phyloP scores from a whole-genome alignment of 2,797 vertebrate species.

The Erithacus rubecula region DNA sequence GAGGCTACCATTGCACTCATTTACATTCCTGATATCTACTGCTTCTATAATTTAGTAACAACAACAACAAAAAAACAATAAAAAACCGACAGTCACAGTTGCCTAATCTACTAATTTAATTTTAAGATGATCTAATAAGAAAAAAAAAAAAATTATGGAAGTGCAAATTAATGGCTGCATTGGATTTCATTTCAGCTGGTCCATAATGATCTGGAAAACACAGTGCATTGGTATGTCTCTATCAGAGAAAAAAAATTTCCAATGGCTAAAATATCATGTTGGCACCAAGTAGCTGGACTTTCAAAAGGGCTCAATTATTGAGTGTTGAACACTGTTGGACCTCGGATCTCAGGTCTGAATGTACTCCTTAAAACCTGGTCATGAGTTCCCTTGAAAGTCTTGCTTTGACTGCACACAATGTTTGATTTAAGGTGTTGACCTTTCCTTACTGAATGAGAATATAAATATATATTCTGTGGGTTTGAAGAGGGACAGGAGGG shows the following conservation, averaged over 20 bases:
- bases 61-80: no score
- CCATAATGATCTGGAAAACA: neutral
- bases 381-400: neutral
- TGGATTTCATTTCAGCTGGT: neutral
- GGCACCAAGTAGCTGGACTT: neutral
- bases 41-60: neutral
- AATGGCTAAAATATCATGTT: neutral
- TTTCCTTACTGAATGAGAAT: slow-evolving; percentile 1
- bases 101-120: neutral
- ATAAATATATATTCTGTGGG: neutral
- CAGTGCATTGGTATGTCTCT: neutral
- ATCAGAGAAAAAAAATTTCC: neutral
- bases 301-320: neutral
- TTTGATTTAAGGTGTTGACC: slow-evolving; percentile 28
- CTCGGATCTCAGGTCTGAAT: neutral
- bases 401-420: neutral
- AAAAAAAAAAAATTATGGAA: neutral
- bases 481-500: neutral
- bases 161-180: neutral
- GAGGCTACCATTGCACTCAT: neutral
- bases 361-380: neutral
- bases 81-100: neutral
- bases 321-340: neutral
- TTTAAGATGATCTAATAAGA: neutral
- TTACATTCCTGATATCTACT: neutral